Percentiles rank a stretch among this genome's conserved stretches.
Conservation (phyloP, 2,888 invertebrate species). For the Harmothoe impar region DNA sequence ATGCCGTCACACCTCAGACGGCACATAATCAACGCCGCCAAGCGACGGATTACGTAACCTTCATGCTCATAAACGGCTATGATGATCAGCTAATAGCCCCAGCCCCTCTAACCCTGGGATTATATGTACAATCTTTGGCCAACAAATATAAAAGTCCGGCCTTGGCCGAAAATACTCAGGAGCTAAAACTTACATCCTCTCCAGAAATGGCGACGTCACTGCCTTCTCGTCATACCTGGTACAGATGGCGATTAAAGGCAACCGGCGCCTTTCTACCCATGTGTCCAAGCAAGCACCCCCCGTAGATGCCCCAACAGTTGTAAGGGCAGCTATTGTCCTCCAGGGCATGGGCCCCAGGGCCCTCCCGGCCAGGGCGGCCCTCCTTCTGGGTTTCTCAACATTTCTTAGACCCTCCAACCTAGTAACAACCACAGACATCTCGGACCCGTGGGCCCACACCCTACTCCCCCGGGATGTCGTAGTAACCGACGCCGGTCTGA, state of each 20-base stretch:
- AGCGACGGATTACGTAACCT: neutral
- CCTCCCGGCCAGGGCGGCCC: neutral
- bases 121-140: constrained; percentile 5
- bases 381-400: neutral
- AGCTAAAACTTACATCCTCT: neutral
- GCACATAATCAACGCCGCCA: neutral
- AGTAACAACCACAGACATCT: neutral
- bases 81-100: neutral
- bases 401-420: neutral
- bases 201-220: neutral
- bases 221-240: neutral
- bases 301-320: neutral
- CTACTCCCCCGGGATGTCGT: neutral
- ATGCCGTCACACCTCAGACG: no score
- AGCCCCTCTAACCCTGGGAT: neutral
- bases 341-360: neutral
- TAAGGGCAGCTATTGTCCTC: neutral
- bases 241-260: neutral
- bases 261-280: neutral
- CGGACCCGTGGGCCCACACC: neutral
- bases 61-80: neutral
- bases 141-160: no score
- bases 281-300: no score
- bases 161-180: neutral
- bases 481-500: neutral